phyloP scores from a whole-genome alignment of 30 jellyfish, hydroid and myxozoan species.

The Hydractinia echinata region DNA sequence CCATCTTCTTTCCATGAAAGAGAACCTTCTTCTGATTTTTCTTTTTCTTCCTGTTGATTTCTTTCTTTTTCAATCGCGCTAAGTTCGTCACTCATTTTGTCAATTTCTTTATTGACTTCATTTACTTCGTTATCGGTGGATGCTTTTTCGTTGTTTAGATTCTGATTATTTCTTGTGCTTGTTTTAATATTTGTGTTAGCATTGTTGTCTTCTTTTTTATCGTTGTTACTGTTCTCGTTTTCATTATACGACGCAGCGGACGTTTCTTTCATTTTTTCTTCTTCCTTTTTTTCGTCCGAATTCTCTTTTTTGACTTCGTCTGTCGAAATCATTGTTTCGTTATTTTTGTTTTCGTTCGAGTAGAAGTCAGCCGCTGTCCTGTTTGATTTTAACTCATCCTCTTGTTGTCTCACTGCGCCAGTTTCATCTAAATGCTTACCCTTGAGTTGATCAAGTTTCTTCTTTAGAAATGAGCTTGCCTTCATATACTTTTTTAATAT shows the following conservation, averaged over 20 bases:
- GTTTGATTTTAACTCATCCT: background rate
- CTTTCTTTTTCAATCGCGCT: background rate
- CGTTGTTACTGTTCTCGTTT: background rate
- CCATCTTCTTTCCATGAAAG: constrained; percentile 2
- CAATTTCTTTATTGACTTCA: constrained; percentile 1
- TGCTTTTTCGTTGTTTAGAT: background rate
- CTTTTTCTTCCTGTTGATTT: background rate
- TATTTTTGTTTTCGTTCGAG: background rate
- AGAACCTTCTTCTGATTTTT: no score
- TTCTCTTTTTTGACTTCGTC: background rate
- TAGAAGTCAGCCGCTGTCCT: constrained; percentile 1
- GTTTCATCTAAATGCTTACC: background rate
- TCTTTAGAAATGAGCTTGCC: background rate
- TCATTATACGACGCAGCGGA: background rate
- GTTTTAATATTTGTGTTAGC: background rate
- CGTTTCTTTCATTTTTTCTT: background rate
- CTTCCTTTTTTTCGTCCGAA: background rate
- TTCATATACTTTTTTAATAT: background rate
- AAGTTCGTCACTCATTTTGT: constrained; percentile 3
- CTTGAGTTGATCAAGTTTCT: background rate
- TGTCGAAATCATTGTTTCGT: background rate
- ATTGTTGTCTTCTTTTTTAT: background rate
- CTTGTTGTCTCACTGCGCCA: background rate
- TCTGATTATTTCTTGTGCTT: background rate
- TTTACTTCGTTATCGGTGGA: background rate